phyloP scores from a whole-genome alignment of 2,797 vertebrate genomes.

The Bovichtus variegatus region DNA sequence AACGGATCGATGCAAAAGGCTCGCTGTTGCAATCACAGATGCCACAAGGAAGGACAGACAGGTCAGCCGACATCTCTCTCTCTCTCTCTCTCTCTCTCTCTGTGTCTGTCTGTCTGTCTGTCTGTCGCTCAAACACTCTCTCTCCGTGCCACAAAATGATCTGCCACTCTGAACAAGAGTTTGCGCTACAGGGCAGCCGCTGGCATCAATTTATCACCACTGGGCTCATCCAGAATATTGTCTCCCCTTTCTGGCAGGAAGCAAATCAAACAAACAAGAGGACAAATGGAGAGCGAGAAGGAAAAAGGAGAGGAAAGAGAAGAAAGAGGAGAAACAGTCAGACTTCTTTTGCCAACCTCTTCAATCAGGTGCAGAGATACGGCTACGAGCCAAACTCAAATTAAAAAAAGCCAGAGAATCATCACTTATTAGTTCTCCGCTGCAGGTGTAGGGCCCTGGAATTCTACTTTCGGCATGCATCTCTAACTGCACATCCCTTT shows the following conservation, averaged over 20 bases:
- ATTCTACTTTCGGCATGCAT: constrained; percentile 28
- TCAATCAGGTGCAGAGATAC: constrained; percentile 61
- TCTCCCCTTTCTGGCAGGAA: constrained; percentile 76
- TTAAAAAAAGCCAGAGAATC: constrained; percentile 17
- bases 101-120: constrained; percentile 12
- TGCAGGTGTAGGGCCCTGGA: constrained; percentile 19
- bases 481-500: constrained; percentile 22
- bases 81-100: background rate
- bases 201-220: constrained; percentile 79
- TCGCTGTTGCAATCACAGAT: constrained; percentile 70
- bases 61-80: constrained; percentile 56
- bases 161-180: constrained; percentile 74
- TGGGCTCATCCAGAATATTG: constrained; percentile 74
- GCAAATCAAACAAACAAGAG: constrained; percentile 72
- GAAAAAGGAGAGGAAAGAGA: constrained; percentile 18
- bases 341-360: constrained; percentile 42
- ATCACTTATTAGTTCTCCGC: constrained; percentile 26
- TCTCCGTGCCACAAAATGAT: constrained; percentile 75
- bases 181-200: constrained; percentile 64
- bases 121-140: constrained; percentile 34
- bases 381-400: too few relatives aligned
- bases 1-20: constrained; percentile 73
- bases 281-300: constrained; percentile 64
- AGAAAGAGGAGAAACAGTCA: constrained; percentile 45
- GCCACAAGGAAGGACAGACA: constrained; percentile 70